A percentile compares a stretch with the other conserved stretches of the same genome.
Conservation (phyloP, 2,797 vertebrate genomes). For the Muscicapa comitata region DNA sequence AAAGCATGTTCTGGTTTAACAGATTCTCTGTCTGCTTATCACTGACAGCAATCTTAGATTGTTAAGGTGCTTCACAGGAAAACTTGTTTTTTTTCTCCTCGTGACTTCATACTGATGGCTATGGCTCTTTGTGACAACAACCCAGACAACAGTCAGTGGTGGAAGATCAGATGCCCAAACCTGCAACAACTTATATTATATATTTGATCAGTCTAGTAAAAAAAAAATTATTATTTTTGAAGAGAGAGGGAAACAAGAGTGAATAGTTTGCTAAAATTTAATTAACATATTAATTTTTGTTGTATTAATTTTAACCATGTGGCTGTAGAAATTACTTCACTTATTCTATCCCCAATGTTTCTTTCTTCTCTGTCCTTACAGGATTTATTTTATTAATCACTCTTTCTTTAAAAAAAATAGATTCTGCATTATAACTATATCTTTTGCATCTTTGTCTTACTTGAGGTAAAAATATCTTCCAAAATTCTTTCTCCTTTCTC, state of each 20-base stretch:
- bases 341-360: background rate
- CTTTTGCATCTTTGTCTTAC: background rate
- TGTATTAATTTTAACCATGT: background rate
- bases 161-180: background rate
- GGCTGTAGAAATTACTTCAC: background rate
- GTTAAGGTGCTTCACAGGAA: background rate
- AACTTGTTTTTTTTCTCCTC: background rate
- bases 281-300: background rate
- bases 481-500: background rate
- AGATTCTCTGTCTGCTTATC: conserved; percentile 21
- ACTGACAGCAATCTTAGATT: background rate
- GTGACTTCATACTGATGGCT: background rate
- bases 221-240: background rate
- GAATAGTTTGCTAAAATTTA: background rate
- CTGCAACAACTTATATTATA: background rate
- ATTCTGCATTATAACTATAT: background rate
- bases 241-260: background rate
- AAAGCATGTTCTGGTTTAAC: background rate
- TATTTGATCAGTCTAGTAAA: background rate
- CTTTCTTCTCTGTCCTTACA: background rate
- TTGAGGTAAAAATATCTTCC: background rate
- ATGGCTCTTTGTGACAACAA: background rate
- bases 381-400: background rate
- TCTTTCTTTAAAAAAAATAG: background rate
- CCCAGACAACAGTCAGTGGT: background rate